Conservation (phyloP, 1,140 invertebrate genomes). For the Cydia pomonella region DNA sequence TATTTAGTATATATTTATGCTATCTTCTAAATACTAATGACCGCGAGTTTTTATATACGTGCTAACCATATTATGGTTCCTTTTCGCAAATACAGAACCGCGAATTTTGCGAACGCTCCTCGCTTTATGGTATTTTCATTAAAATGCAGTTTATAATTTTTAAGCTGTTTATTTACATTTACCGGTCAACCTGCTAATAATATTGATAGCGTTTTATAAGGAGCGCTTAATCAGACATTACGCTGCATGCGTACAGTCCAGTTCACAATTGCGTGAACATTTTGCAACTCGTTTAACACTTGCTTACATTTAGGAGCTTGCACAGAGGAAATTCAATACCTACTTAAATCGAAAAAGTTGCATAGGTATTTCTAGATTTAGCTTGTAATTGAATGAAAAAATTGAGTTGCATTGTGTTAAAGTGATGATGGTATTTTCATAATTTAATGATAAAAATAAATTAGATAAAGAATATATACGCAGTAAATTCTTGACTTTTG, state of each 20-base stretch:
- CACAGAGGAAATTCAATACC: no score
- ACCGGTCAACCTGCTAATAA: slow-evolving; percentile 16
- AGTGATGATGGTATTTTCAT: no score
- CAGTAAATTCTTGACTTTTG: no score
- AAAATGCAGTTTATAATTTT: neutral
- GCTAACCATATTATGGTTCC: neutral
- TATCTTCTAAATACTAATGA: no score
- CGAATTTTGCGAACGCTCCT: neutral
- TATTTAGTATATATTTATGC: no score
- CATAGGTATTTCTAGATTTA: no score
- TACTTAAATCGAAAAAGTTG: no score
- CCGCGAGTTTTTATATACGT: no score
- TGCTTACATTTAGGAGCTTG: neutral
- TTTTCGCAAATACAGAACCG: neutral
- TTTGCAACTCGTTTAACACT: neutral
- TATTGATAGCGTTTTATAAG: slow-evolving; percentile 20
- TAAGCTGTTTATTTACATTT: slow-evolving; percentile 12
- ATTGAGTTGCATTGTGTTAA: no score
- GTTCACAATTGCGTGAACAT: neutral
- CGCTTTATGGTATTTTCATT: neutral
- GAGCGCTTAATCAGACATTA: slow-evolving; percentile 18
- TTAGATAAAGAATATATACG: no score
- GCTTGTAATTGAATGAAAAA: no score
- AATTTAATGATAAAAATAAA: no score
- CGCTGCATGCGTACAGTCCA: neutral